phyloP scores from a whole-genome alignment of 35 echinoderm and acorn worm species.

The Ophioderma brevispina region DNA sequence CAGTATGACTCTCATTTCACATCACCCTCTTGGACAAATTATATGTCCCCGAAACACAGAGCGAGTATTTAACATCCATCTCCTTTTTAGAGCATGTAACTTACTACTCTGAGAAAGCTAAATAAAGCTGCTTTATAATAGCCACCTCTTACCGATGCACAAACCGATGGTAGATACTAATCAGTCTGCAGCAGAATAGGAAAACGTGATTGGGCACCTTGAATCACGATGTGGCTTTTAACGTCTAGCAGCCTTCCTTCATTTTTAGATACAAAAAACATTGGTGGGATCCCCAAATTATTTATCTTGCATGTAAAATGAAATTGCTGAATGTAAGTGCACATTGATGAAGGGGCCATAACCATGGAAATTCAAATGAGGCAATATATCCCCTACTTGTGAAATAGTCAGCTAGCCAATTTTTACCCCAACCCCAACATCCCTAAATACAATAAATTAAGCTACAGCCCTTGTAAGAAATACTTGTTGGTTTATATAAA shows the following conservation, averaged over 20 bases:
- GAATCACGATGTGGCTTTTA: neutral
- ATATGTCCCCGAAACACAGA: too few relatives aligned
- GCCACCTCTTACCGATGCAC: too few relatives aligned
- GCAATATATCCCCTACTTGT: constrained; percentile 19
- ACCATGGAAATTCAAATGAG: neutral
- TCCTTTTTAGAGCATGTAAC: neutral
- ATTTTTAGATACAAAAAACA: too few relatives aligned
- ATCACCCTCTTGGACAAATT: too few relatives aligned
- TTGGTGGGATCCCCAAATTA: neutral
- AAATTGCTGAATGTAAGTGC: neutral
- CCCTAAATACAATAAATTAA: neutral
- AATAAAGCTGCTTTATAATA: too few relatives aligned
- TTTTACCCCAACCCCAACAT: neutral
- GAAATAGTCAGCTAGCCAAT: neutral
- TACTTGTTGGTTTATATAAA: neutral
- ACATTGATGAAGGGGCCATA: constrained; percentile 15
- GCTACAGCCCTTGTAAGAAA: neutral
- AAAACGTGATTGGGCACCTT: too few relatives aligned
- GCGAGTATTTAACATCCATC: too few relatives aligned
- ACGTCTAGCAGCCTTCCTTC: neutral
- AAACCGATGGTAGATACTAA: too few relatives aligned
- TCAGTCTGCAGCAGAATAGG: too few relatives aligned
- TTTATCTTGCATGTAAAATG: neutral
- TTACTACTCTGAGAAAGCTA: neutral
- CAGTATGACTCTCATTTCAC: too few relatives aligned